Evolutionary conservation across 2,113 vertebrate genomes (phyloP).

Genomic region (Arvicanthis niloticus): DNA sequence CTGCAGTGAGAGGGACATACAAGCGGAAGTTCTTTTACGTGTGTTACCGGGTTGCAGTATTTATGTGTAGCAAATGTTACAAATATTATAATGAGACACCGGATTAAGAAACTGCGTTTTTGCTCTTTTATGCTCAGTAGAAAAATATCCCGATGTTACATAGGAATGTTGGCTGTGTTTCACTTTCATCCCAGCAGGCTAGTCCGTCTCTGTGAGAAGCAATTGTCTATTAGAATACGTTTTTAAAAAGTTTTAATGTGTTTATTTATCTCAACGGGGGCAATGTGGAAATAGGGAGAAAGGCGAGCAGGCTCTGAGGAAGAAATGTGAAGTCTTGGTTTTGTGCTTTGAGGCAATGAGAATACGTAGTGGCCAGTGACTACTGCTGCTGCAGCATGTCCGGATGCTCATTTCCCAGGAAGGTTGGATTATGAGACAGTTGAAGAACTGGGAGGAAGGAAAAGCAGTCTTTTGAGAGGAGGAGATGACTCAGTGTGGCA

Average conservation of each 20-base stretch:
- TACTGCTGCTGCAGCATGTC: constrained; percentile 83
- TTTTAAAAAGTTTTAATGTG: constrained; percentile 85
- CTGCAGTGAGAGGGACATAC: constrained; percentile 80
- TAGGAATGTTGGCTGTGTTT: constrained; percentile 79
- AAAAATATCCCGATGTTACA: constrained; percentile 69
- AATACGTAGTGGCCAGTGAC: constrained; percentile 85
- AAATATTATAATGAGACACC: constrained; percentile 80
- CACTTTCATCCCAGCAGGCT: constrained; percentile 78
- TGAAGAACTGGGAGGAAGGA: constrained; percentile 74
- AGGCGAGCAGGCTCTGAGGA: constrained; percentile 75
- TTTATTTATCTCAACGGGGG: constrained; percentile 75
- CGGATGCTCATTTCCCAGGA: constrained; percentile 83
- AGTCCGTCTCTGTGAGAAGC: constrained; percentile 63
- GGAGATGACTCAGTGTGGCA: constrained; percentile 79
- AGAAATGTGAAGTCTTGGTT: constrained; percentile 85
- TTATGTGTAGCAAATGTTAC: constrained; percentile 86
- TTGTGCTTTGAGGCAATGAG: constrained; percentile 83
- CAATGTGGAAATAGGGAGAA: constrained; percentile 82
- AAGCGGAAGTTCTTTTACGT: constrained; percentile 80
- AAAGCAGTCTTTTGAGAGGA: constrained; percentile 75
- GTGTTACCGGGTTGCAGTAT: constrained; percentile 85
- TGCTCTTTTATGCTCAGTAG: constrained; percentile 41
- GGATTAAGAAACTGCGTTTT: constrained; percentile 82
- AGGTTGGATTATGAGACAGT: constrained; percentile 77
- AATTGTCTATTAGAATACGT: constrained; percentile 57